phyloP scores from a whole-genome alignment of 2,888 invertebrate genomes.

The Oscheius sp. region DNA sequence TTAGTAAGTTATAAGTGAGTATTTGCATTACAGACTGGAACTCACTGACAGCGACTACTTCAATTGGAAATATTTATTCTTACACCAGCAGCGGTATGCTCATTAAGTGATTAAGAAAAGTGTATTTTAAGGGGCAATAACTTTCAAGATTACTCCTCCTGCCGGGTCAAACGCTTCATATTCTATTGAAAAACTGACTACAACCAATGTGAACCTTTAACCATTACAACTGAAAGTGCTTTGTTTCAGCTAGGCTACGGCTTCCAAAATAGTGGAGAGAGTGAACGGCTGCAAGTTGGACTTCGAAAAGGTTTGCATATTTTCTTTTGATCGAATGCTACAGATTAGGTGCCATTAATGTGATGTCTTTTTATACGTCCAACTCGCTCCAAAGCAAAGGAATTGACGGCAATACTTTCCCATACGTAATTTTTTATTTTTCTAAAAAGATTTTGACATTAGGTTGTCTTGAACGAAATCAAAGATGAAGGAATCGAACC shows the following conservation, averaged over 20 bases:
- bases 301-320: background rate
- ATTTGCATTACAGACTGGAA: background rate
- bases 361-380: slow-evolving; percentile 16
- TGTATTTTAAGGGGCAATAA: background rate
- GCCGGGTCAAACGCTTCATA: background rate
- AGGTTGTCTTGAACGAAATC: background rate
- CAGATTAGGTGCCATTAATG: background rate
- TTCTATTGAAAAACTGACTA: slow-evolving; percentile 28
- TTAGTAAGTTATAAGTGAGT: too few relatives aligned
- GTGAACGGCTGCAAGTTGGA: slow-evolving; percentile 2
- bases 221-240: background rate
- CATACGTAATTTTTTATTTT: background rate
- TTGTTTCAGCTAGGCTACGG: slow-evolving; percentile 27
- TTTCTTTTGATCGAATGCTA: background rate
- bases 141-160: background rate
- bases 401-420: background rate
- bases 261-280: background rate
- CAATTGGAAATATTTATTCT: too few relatives aligned
- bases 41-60: background rate
- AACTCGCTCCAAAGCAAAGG: background rate
- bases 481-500: background rate
- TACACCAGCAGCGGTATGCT: too few relatives aligned
- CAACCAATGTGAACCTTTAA: background rate
- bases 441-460: background rate
- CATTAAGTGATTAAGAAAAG: too few relatives aligned